Evolutionary conservation across 92 coral and sea anemone species (phyloP), one percentile per base, ranked within the genome.

Genomic region (Phenganax stokvisi): DNA sequence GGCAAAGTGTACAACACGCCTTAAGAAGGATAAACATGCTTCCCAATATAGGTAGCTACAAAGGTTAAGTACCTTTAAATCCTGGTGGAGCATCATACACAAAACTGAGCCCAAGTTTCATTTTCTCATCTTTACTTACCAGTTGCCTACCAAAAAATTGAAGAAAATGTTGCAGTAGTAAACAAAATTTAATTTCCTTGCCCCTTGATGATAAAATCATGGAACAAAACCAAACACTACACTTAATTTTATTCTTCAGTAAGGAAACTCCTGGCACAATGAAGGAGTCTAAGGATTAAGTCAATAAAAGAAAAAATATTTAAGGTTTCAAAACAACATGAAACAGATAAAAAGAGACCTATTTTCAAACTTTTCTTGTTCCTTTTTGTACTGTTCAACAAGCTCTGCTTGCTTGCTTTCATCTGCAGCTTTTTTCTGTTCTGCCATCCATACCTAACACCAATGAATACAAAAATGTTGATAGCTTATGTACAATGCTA

Each of bases 1-100:
- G 47, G 47, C 47, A 37, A 59, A 59, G 65, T 59, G 65, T 37
- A 37, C 47, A 37, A 37, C 47, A 37, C 47, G 5, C 47, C 5
- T 37, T 37, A 37, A 37, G 47, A 0, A 13, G 27, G n/a, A 59
- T 59, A 6, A 13, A 59, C 3, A 3, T 59, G 65, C 65, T 25
- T 59, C 27, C n/a, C 25, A 20, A 20, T 59, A 13, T 13, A 25
- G 65, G 65, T 0, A 59, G 16, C 27, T 25, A 59, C 27, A 59
- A 5, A 37, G 47, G 47, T 5, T 37, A 37, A 37, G 47, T 27
- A 91, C 98, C 98, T 93, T 93, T 91, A 74, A 87, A 93, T 79
- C 98, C 98, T 27, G 98, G 98, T 55, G 97, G 98, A 17, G 92
- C 97, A 82, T 93, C 98, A 87, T 93, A 93, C 84, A 93, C 66